Conservation (phyloP, 2,888 invertebrate species). For the Oligia latruncula region DNA sequence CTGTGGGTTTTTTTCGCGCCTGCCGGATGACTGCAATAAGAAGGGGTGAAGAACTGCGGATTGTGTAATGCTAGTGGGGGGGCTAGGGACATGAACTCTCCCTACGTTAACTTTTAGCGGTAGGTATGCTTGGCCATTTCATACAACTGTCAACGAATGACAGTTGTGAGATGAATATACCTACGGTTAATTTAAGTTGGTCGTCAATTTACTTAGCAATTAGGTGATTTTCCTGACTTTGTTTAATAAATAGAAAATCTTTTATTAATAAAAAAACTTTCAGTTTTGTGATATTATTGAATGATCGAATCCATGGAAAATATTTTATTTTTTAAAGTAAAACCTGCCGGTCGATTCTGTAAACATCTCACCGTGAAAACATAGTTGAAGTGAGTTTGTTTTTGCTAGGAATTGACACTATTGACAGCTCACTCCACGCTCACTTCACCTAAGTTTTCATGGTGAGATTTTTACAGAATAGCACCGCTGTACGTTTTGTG, state of each 20-base stretch:
- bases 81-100: not conserved
- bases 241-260: not conserved
- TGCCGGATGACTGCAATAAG: not conserved
- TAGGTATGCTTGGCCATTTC: not conserved
- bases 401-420: too few species aligned
- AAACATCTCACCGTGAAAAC: too few species aligned
- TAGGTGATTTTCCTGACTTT: not conserved
- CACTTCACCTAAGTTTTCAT: too few species aligned
- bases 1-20: not conserved
- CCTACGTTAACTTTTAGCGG: not conserved
- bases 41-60: not conserved
- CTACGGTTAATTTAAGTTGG: not conserved
- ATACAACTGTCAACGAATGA: not conserved
- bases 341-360: not conserved
- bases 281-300: not conserved
- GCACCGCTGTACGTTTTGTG: not conserved
- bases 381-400: too few species aligned
- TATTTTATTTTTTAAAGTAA: not conserved
- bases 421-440: too few species aligned
- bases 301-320: not conserved
- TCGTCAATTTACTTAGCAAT: not conserved
- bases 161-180: not conserved
- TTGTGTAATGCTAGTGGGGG: not conserved
- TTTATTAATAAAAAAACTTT: not conserved
- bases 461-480: too few species aligned